Percentiles rank a stretch among this genome's conserved stretches.
These are phyloP conservation scores for Gallinago paraguaiae DNA, from an alignment of 2,113 vertebrate genomes.

Conservation along the genomic window DNA sequence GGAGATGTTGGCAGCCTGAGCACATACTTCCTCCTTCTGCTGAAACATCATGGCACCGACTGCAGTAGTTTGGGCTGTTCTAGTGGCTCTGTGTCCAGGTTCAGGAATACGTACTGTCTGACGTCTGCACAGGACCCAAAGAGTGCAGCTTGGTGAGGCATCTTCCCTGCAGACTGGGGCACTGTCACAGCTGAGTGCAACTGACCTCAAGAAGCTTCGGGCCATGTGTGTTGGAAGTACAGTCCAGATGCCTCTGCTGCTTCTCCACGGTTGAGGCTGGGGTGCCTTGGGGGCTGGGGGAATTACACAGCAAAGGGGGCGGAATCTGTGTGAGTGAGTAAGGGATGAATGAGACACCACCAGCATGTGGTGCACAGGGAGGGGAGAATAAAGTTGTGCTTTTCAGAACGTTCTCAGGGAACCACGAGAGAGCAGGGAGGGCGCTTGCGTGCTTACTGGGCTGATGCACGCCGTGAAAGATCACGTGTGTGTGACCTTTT, in stretches of 20 bases:
- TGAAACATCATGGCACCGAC: rapidly evolving
- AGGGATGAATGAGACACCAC: neutral
- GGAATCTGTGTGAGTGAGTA: neutral
- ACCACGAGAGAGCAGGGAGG: neutral
- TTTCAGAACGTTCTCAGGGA: neutral
- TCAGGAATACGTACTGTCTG: rapidly evolving
- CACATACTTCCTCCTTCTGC: neutral
- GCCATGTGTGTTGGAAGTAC: rapidly evolving
- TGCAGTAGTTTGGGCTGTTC: neutral
- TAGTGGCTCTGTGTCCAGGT: neutral
- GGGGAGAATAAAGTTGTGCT: neutral
- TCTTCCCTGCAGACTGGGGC: neutral
- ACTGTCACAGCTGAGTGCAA: neutral
- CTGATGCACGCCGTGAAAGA: neutral
- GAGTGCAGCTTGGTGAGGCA: neutral
- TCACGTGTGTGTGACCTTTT: neutral
- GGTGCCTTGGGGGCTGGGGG: too few species aligned
- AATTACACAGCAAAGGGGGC: rapidly evolving
- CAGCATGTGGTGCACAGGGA: neutral
- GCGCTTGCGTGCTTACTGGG: neutral
- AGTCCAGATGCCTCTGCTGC: neutral
- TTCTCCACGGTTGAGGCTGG: neutral
- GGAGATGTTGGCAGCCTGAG: neutral
- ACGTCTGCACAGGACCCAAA: neutral
- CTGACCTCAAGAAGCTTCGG: neutral